phyloP scores from a whole-genome alignment of 2,888 invertebrate genomes.

The Eurytoma californica region DNA sequence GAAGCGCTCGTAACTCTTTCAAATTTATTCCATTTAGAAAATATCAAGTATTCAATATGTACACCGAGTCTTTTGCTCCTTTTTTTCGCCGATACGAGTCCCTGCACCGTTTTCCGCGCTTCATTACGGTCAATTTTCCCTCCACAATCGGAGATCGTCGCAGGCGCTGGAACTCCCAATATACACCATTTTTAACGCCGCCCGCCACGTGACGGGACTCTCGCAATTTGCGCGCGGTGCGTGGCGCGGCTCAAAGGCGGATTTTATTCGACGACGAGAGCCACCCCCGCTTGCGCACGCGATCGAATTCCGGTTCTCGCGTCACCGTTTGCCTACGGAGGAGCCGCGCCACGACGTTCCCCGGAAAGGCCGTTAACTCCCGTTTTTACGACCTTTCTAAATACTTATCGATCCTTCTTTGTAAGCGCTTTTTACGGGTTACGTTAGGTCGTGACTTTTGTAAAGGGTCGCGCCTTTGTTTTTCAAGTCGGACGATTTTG shows the following conservation, averaged over 20 bases:
- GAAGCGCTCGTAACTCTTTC: too few relatives aligned
- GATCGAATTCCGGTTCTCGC: neutral
- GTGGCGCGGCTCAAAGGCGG: neutral
- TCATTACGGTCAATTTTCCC: too few relatives aligned
- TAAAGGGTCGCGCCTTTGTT: too few relatives aligned
- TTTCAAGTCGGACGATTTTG: too few relatives aligned
- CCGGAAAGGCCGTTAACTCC: neutral
- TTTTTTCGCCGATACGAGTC: too few relatives aligned
- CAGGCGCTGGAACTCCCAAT: neutral
- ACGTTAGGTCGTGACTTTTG: too few relatives aligned
- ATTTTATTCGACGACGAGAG: neutral
- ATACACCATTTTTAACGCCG: neutral
- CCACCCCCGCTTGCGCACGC: neutral
- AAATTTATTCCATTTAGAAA: too few relatives aligned
- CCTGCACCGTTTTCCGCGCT: too few relatives aligned
- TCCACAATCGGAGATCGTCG: neutral
- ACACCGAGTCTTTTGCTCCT: too few relatives aligned
- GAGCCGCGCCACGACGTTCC: neutral
- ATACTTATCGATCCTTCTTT: too few relatives aligned
- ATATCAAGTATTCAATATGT: too few relatives aligned
- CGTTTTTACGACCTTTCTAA: neutral
- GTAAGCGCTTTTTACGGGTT: too few relatives aligned
- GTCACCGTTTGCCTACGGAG: neutral
- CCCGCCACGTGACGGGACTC: neutral
- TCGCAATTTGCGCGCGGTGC: conserved; percentile 3